Evolutionary conservation across 2,113 vertebrate genomes (phyloP).

Genomic region (Bungarus multicinctus): DNA sequence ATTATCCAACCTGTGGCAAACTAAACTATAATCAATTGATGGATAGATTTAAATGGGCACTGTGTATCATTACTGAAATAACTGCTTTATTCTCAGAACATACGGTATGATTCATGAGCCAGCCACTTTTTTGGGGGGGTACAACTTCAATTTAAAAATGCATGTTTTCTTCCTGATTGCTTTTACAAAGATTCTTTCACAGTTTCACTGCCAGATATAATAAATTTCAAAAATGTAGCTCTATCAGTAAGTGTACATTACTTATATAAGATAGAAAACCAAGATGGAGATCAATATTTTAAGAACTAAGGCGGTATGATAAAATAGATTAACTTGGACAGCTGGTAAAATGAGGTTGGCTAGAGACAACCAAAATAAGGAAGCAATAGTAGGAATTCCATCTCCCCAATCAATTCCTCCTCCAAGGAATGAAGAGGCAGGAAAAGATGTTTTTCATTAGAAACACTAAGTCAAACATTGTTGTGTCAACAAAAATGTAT

Average conservation of each 20-base stretch:
- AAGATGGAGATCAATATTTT: not conserved
- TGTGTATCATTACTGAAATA: not conserved
- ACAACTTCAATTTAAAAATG: not conserved
- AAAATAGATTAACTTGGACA: not conserved
- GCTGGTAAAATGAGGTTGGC: not conserved
- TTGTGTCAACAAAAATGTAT: not conserved
- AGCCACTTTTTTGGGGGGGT: not conserved
- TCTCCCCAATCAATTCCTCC: not conserved
- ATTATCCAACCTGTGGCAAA: not conserved
- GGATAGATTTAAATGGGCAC: not conserved
- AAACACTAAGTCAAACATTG: not conserved
- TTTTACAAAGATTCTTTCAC: not conserved
- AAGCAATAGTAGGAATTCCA: not conserved
- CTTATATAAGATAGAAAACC: not conserved
- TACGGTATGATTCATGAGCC: not conserved
- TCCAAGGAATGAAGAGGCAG: not conserved
- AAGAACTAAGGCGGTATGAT: not conserved
- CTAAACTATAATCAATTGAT: not conserved
- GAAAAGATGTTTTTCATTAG: not conserved
- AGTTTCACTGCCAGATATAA: not conserved
- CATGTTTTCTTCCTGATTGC: not conserved
- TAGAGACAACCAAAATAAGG: not conserved
- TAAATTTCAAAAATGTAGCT: not conserved
- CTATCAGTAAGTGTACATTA: not conserved
- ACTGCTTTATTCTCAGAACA: not conserved